Percentiles rank a stretch among this genome's conserved stretches.
Evolutionary conservation across 2,888 invertebrate genomes (phyloP).

Genomic region (Priocnemis perturbator): DNA sequence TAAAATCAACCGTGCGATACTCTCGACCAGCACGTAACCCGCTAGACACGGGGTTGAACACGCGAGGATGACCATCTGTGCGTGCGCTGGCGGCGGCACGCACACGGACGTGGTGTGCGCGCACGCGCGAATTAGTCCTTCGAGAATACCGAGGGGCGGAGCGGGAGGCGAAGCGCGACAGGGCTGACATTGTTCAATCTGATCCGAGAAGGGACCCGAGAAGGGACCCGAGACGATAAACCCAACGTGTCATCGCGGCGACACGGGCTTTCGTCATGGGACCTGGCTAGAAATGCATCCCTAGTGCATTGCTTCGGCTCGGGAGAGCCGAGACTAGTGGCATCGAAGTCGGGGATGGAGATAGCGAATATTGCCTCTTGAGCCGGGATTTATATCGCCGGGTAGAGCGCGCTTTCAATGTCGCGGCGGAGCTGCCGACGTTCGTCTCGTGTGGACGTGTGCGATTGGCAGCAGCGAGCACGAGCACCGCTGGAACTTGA

Average conservation of each 20-base stretch:
- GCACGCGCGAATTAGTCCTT: slow-evolving; percentile 11
- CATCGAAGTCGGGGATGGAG: background rate
- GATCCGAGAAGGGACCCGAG: background rate
- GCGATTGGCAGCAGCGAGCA: too few relatives aligned
- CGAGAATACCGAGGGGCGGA: slow-evolving; percentile 1
- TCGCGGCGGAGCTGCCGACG: too few relatives aligned
- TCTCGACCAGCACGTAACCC: slow-evolving; percentile 32
- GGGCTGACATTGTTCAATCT: slow-evolving; percentile 7
- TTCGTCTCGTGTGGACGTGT: too few relatives aligned
- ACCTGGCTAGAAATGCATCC: slow-evolving; percentile 1
- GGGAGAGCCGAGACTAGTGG: too few relatives aligned
- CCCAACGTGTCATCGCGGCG: slow-evolving; percentile 16
- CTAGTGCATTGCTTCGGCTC: slow-evolving; percentile 1
- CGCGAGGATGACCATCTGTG: slow-evolving; percentile 33
- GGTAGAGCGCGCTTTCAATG: background rate
- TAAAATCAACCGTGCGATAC: slow-evolving; percentile 39
- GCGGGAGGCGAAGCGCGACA: background rate
- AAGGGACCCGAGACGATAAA: slow-evolving; percentile 5
- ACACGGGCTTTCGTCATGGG: background rate
- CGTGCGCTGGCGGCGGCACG: slow-evolving; percentile 16
- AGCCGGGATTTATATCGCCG: background rate
- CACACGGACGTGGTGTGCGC: slow-evolving; percentile 18
- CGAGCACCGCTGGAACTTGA: too few relatives aligned
- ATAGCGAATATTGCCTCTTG: background rate
- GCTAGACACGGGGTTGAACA: slow-evolving; percentile 26